These are phyloP conservation scores for Asobara japonica DNA, from an alignment of 1,140 invertebrate genomes.

Conservation along the genomic window DNA sequence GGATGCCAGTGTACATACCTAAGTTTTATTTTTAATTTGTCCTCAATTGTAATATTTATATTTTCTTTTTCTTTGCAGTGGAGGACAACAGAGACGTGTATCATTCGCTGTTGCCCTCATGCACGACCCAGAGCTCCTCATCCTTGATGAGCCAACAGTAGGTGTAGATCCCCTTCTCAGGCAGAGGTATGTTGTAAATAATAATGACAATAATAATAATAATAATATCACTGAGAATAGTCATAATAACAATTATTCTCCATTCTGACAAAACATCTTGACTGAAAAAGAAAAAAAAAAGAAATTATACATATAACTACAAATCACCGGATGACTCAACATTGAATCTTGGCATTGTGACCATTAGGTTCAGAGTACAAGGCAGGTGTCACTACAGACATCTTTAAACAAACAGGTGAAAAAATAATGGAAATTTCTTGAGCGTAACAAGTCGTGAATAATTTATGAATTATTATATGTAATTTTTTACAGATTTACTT, in stretches of 20 bases:
- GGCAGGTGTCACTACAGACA: neutral
- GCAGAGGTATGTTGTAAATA: constrained; percentile 70
- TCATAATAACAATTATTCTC: neutral
- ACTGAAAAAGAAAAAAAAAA: neutral
- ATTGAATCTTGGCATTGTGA: neutral
- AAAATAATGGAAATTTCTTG: constrained; percentile 18
- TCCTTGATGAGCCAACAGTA: constrained; percentile 95
- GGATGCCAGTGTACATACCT: too few relatives aligned
- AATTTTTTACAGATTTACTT: neutral
- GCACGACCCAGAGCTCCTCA: constrained; percentile 91
- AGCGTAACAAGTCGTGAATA: constrained; percentile 13
- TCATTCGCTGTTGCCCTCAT: constrained; percentile 93
- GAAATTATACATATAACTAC: too few relatives aligned
- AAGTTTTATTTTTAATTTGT: neutral
- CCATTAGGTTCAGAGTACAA: constrained; percentile 21
- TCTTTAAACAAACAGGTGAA: neutral
- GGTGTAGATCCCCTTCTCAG: constrained; percentile 90
- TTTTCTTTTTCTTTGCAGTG: constrained; percentile 68
- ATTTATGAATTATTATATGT: neutral
- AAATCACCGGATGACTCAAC: too few relatives aligned
- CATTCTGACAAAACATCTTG: constrained; percentile 31
- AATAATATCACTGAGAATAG: neutral
- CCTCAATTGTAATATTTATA: neutral
- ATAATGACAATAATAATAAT: neutral
- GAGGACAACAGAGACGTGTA: constrained; percentile 91